Base-by-base conservation (phyloP, 2,113 vertebrate species). In the Archilochus colubris region DNA sequence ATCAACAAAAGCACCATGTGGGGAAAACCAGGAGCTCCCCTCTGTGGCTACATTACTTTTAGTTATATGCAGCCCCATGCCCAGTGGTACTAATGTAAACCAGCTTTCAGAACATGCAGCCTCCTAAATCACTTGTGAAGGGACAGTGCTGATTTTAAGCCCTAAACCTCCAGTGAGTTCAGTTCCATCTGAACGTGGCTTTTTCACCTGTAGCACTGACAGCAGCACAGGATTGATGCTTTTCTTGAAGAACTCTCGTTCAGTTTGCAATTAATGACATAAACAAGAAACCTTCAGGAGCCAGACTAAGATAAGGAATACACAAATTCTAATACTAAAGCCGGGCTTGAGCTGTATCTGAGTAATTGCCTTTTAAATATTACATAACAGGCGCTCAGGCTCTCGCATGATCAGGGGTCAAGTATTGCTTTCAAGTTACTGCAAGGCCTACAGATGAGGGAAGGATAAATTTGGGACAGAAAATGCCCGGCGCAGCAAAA, bases 361-460 rank as follows among this genome's bases (percentile, higher is more conserved):
- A 48, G 8, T 16, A 43, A 75, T 1, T 12, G 17, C 12, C 2
- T 6, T 44, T 28, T 4, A 14, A 25, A 3, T 38, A 25, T 24
- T 50, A 6, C 23, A 22, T 30, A 21, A 3, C 9, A 6, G 21
- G 18, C 5, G 0, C 19, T 5, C 40, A 7, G 28, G 40, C 10
- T 7, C 54, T 23, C 1, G 3, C 12, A 40, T 27, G 8, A 13
- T 5, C 28, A 9, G 46, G 28, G 59, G 7, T 2, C 33, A 18
- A 21, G 11, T 3, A 1, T 0, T 2, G 2, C 25, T 72, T 72
- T 15, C 57, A 46, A 58, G 18, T 6, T 50, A 51, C 4, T 0
- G 1, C 33, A n/a, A 50, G 73, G 24, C 21, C 40, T 17, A 1
- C 27, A 38, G 15, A 5, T 5, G 5, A 57, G 21, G 24, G 24